Evolutionary conservation across 2,888 invertebrate genomes (phyloP), one percentile per base, ranked within the genome.

Genomic region (Aporophyla nigra): DNA sequence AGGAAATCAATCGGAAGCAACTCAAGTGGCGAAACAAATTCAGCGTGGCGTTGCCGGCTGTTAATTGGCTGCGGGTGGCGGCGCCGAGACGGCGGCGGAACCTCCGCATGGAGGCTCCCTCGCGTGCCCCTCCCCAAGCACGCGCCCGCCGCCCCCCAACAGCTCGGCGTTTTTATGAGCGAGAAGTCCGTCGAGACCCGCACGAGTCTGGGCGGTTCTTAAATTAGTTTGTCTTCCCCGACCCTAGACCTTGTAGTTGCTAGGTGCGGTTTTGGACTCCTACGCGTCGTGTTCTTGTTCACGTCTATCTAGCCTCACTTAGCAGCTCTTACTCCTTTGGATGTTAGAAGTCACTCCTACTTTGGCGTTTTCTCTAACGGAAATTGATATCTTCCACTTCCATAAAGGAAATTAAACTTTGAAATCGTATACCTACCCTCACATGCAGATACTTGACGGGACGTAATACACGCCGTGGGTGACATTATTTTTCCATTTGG

Each of bases 41-140:
- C 94, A 94, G 91, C 94, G 93, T 95, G 94, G 94, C 92, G 92
- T 94, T 95, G 95, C 95, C 92, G 94, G 92, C 94, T 94, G 96
- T 95, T 96, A 96, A 96, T 96, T 96, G 96, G 96, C 95, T 96
- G 96, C 96, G 96, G 96, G 96, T 94, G 96, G 96, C 93, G 96
- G 96, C 96, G 96, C 96, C 96, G 96, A 96, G 96, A 96, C 96
- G 95, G 95, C 95, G 95, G 96, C 93, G 94, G 96, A 94, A 96
- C 96, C 96, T 94, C 96, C 95, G 96, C 96, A 96, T 95, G 96
- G 95, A 92, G 90, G 94, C 95, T 93, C 93, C 94, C 86, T 86
- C 84, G 69, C 85, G 88, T 89, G 89, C 94, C 92, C 92, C 94
- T 91, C 91, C 89, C 94, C 92, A 91, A 90, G 88, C 89, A 86